Evolutionary conservation across 2,113 vertebrate species (phyloP).

Genomic region (Cheilinus undulatus): DNA sequence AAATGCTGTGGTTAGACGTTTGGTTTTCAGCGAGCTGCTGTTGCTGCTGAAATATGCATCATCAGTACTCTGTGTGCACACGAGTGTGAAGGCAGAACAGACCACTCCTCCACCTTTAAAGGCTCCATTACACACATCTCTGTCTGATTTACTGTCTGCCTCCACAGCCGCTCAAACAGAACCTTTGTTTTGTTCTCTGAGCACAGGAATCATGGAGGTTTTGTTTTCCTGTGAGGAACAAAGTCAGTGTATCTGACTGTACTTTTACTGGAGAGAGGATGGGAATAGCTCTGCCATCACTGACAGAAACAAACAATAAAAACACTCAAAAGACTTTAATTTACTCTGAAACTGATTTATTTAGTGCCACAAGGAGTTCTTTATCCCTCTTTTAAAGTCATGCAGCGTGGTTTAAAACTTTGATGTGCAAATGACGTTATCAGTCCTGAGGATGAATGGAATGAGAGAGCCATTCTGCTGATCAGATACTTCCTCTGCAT

Average conservation of each 20-base stretch:
- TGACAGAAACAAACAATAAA: too few species aligned
- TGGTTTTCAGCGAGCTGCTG: conserved; percentile 15
- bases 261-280: too few species aligned
- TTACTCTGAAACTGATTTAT: too few species aligned
- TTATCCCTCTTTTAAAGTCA: background rate
- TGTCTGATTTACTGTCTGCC: background rate
- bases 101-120: background rate
- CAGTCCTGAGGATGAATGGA: background rate
- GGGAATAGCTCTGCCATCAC: too few species aligned
- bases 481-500: background rate
- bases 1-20: conserved; percentile 28
- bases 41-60: conserved; percentile 47
- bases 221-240: too few species aligned
- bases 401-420: background rate
- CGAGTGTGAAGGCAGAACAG: background rate
- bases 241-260: too few species aligned
- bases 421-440: background rate
- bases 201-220: too few species aligned
- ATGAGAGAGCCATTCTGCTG: background rate
- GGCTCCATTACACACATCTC: background rate
- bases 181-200: background rate
- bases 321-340: too few species aligned
- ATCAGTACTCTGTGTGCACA: conserved; percentile 34
- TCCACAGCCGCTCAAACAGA: background rate
- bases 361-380: too few species aligned